phyloP scores from a whole-genome alignment of 2,113 vertebrate species.

The Rostratula benghalensis region DNA sequence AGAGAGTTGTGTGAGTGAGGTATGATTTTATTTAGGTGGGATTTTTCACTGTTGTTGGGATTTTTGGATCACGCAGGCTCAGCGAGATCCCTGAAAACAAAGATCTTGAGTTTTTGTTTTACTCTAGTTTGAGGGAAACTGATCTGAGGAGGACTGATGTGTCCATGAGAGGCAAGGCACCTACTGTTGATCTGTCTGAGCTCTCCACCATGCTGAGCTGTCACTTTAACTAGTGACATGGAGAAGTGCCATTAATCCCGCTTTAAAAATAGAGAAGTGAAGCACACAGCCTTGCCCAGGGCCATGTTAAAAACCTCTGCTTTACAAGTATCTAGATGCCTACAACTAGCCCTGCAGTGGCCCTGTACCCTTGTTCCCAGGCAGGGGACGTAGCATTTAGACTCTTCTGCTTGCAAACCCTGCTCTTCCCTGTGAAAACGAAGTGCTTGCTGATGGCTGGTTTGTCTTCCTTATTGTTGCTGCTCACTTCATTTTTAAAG shows the following conservation, averaged over 20 bases:
- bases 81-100: background rate
- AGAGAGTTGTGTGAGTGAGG: background rate
- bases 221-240: background rate
- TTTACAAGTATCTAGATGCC: background rate
- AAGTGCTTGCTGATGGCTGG: background rate
- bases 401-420: background rate
- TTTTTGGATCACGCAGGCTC: background rate
- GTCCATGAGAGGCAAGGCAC: background rate
- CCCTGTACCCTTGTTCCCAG: accelerated
- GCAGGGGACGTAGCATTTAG: background rate
- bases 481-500: background rate
- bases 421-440: background rate
- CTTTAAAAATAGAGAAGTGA: background rate
- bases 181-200: background rate
- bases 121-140: background rate
- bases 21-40: background rate
- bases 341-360: background rate
- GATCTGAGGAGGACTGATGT: background rate
- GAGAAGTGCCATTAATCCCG: background rate
- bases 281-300: background rate
- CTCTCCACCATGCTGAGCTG: background rate
- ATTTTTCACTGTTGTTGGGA: background rate
- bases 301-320: background rate
- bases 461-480: constrained; percentile 43
- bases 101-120: background rate